Conservation (phyloP, 2,888 invertebrate genomes). For the Campoplex capitator region DNA sequence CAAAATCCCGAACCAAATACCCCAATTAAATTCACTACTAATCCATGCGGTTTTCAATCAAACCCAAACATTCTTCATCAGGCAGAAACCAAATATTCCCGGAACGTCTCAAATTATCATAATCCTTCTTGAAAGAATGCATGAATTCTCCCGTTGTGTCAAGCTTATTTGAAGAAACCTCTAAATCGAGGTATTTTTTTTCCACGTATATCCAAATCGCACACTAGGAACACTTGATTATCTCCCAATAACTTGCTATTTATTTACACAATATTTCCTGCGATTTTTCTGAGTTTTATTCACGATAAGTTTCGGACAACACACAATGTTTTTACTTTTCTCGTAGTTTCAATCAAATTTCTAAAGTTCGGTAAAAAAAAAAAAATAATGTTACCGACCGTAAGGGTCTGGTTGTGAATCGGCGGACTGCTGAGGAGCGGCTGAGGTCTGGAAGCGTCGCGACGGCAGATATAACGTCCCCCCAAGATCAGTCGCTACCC, state of each 20-base stretch:
- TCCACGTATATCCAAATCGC: conserved; percentile 60
- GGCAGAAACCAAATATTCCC: not conserved
- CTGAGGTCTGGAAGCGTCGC: conserved; percentile 81
- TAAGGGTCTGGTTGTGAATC: conserved; percentile 80
- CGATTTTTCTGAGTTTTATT: conserved; percentile 8
- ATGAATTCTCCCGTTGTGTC: too few relatives aligned
- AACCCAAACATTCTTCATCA: not conserved
- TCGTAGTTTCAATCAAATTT: not conserved
- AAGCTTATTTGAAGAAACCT: not conserved
- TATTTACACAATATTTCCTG: not conserved
- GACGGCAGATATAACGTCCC: conserved; percentile 83
- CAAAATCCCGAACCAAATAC: not conserved
- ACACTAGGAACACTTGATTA: conserved; percentile 39
- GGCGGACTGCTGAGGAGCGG: conserved; percentile 81
- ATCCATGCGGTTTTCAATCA: not conserved
- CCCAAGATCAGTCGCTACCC: conserved; percentile 80
- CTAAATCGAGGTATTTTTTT: not conserved
- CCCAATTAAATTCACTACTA: not conserved
- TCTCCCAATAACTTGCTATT: conserved; percentile 14
- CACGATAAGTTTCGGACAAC: conserved; percentile 16
- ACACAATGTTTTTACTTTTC: not conserved
- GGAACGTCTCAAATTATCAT: not conserved
- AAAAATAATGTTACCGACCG: conserved; percentile 77
- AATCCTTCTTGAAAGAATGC: too few relatives aligned
- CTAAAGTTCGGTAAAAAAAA: not conserved